Evolutionary conservation across 1,140 invertebrate species (phyloP).

Genomic region (Bombus pascuorum): DNA sequence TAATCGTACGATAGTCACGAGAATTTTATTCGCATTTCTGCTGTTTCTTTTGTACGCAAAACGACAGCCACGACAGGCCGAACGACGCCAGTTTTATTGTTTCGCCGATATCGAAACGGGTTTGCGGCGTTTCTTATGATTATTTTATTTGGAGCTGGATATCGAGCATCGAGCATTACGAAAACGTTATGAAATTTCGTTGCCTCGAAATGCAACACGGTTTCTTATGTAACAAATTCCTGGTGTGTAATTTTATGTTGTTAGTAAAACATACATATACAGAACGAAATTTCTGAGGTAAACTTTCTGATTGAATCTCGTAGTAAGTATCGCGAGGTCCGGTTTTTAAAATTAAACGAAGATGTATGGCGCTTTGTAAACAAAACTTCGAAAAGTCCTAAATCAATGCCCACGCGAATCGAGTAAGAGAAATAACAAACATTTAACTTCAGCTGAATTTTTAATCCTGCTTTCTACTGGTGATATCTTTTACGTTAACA

Average conservation of each 20-base stretch:
- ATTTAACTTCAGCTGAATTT: background rate
- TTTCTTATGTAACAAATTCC: background rate
- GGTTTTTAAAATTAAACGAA: background rate
- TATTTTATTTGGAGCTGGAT: background rate
- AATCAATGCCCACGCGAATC: background rate
- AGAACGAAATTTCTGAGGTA: background rate
- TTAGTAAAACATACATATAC: background rate
- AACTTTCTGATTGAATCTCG: background rate
- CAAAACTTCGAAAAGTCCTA: background rate
- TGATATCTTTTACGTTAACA: background rate
- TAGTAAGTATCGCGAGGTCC: background rate
- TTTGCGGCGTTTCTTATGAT: background rate
- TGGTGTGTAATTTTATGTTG: background rate
- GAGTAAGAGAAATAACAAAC: background rate
- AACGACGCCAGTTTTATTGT: conserved; percentile 4
- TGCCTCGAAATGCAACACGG: background rate
- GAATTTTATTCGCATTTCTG: background rate
- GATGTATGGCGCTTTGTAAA: background rate
- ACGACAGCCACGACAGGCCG: background rate
- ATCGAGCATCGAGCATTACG: background rate
- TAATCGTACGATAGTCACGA: background rate
- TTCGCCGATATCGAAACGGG: background rate
- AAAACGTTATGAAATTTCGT: background rate
- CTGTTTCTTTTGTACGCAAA: background rate
- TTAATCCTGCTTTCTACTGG: background rate